A percentile compares a stretch with the other conserved stretches of the same genome.
Conservation (phyloP, 2,797 vertebrate genomes). For the Gymnoscopelus microlampas region DNA sequence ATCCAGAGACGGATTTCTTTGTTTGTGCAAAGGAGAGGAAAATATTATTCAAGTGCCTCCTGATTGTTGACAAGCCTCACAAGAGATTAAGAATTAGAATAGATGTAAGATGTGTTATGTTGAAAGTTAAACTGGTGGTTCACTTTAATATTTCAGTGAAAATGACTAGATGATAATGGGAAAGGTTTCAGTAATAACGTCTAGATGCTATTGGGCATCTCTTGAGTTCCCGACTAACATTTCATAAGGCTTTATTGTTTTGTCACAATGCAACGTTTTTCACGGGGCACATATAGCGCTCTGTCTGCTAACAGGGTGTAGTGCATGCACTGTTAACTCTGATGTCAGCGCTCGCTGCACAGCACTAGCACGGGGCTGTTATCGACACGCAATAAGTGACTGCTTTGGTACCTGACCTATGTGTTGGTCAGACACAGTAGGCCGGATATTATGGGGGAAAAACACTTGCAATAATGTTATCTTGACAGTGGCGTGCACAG, state of each 20-base stretch:
- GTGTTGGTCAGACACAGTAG: constrained; percentile 26
- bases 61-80: constrained; percentile 39
- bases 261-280: constrained; percentile 30
- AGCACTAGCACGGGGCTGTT: constrained; percentile 31
- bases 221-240: constrained; percentile 20
- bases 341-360: constrained; percentile 32
- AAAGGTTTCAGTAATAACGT: too few relatives aligned
- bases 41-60: constrained; percentile 69
- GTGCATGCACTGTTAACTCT: constrained; percentile 50
- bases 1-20: constrained; percentile 28
- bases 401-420: constrained; percentile 59
- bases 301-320: constrained; percentile 55
- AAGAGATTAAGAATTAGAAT: constrained; percentile 36
- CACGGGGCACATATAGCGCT: constrained; percentile 38
- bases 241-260: constrained; percentile 23
- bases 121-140: constrained; percentile 37
- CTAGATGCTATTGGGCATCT: constrained; percentile 11
- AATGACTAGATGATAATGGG: constrained; percentile 14
- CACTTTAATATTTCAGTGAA: constrained; percentile 38
- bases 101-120: constrained; percentile 44
- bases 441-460: constrained; percentile 32
- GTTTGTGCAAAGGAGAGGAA: constrained; percentile 27
- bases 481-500: too few relatives aligned
- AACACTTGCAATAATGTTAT: constrained; percentile 52
- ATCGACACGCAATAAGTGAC: constrained; percentile 74